These are phyloP conservation scores for Actenoides lindsayi DNA, from an alignment of 2,113 vertebrate species.

Conservation along the genomic window DNA sequence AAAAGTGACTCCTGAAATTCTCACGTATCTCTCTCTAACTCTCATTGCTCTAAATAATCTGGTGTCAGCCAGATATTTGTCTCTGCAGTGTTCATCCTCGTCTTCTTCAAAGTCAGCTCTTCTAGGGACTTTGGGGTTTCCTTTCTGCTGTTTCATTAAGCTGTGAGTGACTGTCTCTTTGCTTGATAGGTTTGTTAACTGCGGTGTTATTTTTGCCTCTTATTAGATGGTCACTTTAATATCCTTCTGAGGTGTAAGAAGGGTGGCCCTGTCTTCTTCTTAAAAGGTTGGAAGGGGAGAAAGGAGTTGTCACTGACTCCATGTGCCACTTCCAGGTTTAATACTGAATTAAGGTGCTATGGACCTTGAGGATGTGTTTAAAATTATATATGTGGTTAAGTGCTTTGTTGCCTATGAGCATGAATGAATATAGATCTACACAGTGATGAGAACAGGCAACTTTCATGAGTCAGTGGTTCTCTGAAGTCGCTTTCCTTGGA, in stretches of 20 bases:
- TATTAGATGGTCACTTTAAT: neutral
- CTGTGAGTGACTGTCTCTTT: neutral
- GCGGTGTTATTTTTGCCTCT: neutral
- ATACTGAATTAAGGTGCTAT: neutral
- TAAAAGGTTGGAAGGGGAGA: neutral
- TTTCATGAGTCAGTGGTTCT: neutral
- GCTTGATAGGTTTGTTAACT: neutral
- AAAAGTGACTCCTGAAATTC: neutral
- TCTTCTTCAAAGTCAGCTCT: neutral
- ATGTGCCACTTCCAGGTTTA: neutral
- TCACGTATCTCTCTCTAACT: neutral
- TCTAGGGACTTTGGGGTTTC: neutral
- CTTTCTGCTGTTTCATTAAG: neutral
- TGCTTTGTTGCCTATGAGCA: neutral
- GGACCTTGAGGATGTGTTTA: neutral
- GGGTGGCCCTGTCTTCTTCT: neutral
- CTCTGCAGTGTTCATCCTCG: neutral
- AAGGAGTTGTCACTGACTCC: neutral
- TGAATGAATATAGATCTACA: neutral
- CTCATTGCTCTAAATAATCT: neutral
- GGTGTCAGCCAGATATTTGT: neutral
- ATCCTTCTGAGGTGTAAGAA: neutral
- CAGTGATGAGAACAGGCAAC: neutral
- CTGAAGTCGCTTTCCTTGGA: neutral
- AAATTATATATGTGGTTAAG: neutral